Evolutionary conservation across 2,888 invertebrate genomes (phyloP), one percentile per base, ranked within the genome.

Genomic region (Dryococelus australis): DNA sequence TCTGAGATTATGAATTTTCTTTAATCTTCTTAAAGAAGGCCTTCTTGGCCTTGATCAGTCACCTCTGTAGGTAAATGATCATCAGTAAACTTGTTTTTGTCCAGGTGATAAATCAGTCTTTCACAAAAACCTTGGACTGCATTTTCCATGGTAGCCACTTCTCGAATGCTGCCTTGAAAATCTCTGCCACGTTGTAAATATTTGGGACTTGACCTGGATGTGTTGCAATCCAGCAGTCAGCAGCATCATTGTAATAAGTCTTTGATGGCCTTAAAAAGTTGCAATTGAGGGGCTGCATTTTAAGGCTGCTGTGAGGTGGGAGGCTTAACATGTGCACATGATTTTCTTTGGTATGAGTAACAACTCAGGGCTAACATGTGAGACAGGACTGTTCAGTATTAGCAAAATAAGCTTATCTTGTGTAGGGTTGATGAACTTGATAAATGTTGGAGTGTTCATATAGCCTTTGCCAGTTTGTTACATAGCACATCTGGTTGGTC

Each of bases 361-460:
- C 83, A 5, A 9, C 35, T 28, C 35, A 27, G n/a, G 35, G 35
- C 28, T 83, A 28, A 83, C 35, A 28, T 83, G 83, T 27, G 83
- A 83, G 24, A 83, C 35, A 13, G 35, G 28, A 35, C 35, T 83
- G 35, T 83, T 13, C 28, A 28, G 83, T 27, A 83, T 83, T 3
- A 83, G 28, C 8, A 27, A 28, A 28, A 83, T 43, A 28, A 26
- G 43, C 4, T 27, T 83, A 6, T 83, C 28, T 28, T 20, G 4
- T n/a, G 80, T 80, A 80, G 80, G 9, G 26, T 80, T 80, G 2
- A 9, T 26, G 20, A n/a, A 80, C 80, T 80, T 80, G n/a, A 80
- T 26, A 80, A 80, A 80, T n/a, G 80, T 80, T 80, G 80, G 0
- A n/a, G 80, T n/a, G 80, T 80, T 80, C 80, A 80, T 80, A 26